Evolutionary conservation across 53 echinoderm and acorn worm genomes (phyloP).

Genomic region (Arbacia lixula): DNA sequence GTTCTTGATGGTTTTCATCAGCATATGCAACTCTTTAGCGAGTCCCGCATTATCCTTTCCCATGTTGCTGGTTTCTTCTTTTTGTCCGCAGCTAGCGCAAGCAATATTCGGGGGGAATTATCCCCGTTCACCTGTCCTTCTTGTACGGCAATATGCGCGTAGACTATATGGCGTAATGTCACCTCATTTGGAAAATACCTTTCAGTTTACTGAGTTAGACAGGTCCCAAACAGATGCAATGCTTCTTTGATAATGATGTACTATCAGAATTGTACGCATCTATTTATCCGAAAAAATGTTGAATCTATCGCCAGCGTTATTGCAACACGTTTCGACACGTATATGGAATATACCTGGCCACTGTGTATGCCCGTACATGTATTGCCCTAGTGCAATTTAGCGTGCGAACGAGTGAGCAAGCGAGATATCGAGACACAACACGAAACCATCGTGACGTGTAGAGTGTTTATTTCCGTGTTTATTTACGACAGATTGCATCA

Average conservation of each 20-base stretch:
- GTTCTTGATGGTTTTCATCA: conserved; percentile 71
- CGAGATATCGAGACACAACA: not conserved
- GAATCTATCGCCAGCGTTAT: not conserved
- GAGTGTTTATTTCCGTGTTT: conserved; percentile 35
- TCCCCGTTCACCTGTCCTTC: no score
- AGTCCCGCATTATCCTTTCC: conserved; percentile 32
- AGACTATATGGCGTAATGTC: not conserved
- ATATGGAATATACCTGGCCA: not conserved
- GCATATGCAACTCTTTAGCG: conserved; percentile 73
- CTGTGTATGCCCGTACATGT: not conserved
- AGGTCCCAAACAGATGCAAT: no score
- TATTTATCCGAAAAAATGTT: not conserved
- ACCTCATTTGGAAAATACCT: no score
- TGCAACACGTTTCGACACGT: not conserved
- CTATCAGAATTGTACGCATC: no score
- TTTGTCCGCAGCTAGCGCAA: not conserved
- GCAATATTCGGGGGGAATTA: no score
- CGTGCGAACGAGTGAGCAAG: not conserved
- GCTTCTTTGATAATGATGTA: no score
- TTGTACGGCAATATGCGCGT: not conserved
- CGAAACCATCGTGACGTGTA: not conserved
- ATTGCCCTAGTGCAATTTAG: not conserved
- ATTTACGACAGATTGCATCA: conserved; percentile 34
- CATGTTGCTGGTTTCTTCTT: not conserved
- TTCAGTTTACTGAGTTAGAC: no score